Evolutionary conservation across 2,797 vertebrate genomes (phyloP).

Genomic region (Podarcis siculus): DNA sequence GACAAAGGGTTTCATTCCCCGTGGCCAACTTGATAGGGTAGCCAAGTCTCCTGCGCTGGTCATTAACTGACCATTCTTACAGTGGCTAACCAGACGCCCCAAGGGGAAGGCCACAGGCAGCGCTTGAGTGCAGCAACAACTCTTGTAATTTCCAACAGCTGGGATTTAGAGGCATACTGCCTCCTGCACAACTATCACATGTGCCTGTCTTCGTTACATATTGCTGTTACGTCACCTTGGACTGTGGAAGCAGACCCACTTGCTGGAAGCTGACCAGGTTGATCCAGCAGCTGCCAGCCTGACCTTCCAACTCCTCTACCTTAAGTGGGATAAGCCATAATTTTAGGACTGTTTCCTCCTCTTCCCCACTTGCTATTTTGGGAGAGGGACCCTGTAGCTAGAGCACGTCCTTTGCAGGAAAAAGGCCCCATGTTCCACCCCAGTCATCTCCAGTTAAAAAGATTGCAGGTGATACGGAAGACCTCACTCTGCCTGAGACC

Average conservation of each 20-base stretch:
- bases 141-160: no score
- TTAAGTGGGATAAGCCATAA: not conserved
- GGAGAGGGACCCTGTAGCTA: no score
- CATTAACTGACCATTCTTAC: not conserved
- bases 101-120: no score
- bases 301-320: not conserved
- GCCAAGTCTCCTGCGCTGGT: not conserved
- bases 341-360: not conserved
- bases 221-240: no score
- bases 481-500: not conserved
- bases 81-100: no score
- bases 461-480: not conserved
- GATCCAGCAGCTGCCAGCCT: no score
- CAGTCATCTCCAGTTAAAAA: not conserved
- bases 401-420: not conserved
- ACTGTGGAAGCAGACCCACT: no score
- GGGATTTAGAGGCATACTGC: no score
- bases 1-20: conserved; percentile 9
- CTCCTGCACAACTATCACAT: not conserved
- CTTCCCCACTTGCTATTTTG: not conserved
- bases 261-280: not conserved
- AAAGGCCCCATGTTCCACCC: not conserved
- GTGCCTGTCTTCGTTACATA: not conserved
- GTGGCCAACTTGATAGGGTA: not conserved
- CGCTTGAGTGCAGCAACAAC: no score